phyloP scores from a whole-genome alignment of 2,888 invertebrate genomes.

The Oxytorus armatus region DNA sequence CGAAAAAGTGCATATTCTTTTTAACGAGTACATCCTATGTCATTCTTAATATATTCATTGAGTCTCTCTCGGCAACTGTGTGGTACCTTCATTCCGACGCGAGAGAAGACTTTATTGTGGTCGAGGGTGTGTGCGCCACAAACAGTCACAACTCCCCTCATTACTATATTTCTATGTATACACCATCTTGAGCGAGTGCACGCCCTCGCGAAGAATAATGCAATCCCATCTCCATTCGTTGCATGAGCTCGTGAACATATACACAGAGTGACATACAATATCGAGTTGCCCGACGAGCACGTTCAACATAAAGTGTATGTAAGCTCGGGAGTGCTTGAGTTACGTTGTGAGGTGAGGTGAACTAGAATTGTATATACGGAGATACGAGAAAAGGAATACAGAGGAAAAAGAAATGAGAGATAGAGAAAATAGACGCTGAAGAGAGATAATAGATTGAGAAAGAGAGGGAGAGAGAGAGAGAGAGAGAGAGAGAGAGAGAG shows the following conservation, averaged over 20 bases:
- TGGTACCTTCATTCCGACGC: neutral
- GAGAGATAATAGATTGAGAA: conserved; percentile 3
- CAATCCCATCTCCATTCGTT: conserved; percentile 69
- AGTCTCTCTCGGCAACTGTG: neutral
- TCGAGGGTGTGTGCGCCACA: conserved; percentile 56
- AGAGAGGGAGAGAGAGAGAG: conserved; percentile 32
- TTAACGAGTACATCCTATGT: neutral
- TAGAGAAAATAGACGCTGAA: conserved; percentile 1
- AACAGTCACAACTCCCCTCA: neutral
- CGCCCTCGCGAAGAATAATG: conserved; percentile 67
- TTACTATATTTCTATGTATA: conserved; percentile 14
- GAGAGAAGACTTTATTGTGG: conserved; percentile 29
- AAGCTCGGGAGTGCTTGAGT: neutral
- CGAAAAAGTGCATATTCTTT: conserved; percentile 1
- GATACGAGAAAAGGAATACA: neutral
- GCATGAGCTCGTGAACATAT: conserved; percentile 41
- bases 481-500: conserved; percentile 37
- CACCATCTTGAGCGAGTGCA: conserved; percentile 44
- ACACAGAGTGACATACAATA: conserved; percentile 29
- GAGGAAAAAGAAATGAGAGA: conserved; percentile 9
- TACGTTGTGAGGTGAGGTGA: neutral
- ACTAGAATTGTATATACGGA: neutral
- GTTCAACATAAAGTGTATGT: conserved; percentile 20
- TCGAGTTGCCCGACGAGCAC: conserved; percentile 15
- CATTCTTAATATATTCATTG: conserved; percentile 43